Percentiles rank a stretch among this genome's conserved stretches.
phyloP scores from a whole-genome alignment of 2,888 invertebrate species.

The Netelia melanura region DNA sequence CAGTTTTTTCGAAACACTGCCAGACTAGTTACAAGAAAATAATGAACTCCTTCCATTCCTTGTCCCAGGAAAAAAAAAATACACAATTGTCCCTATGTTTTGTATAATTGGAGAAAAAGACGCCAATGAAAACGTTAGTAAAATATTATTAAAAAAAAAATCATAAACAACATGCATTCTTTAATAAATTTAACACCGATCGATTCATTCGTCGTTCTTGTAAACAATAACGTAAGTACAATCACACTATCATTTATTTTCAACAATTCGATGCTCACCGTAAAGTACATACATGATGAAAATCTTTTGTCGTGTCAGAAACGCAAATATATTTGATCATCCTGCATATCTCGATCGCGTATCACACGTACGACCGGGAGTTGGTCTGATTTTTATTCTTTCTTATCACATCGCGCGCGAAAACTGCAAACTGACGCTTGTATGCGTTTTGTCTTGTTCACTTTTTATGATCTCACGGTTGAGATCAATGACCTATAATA shows the following conservation, averaged over 20 bases:
- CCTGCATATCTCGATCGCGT: constrained; percentile 28
- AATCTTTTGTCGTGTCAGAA: constrained; percentile 23
- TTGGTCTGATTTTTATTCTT: neutral
- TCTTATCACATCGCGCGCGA: constrained; percentile 6
- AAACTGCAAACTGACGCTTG: constrained; percentile 3
- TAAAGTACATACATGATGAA: constrained; percentile 59
- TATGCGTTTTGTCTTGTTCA: neutral
- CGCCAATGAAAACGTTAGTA: constrained; percentile 57
- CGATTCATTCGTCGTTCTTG: neutral
- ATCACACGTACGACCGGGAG: neutral
- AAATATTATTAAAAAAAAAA: constrained; percentile 59
- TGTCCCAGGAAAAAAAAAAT: neutral
- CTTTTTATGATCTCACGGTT: neutral
- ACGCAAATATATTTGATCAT: constrained; percentile 40
- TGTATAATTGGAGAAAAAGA: constrained; percentile 67
- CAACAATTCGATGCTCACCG: constrained; percentile 41
- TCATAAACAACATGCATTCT: constrained; percentile 35
- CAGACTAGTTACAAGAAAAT: constrained; percentile 1
- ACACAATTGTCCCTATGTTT: constrained; percentile 51
- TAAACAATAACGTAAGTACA: neutral
- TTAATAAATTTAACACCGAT: neutral
- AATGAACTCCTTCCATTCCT: constrained; percentile 23
- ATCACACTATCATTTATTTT: neutral
- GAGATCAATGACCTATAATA: constrained; percentile 47
- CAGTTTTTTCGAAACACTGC: neutral